A percentile compares a stretch with the other conserved stretches of the same genome.
phyloP scores from a whole-genome alignment of 2,113 vertebrate genomes.

The Colistium nudipinnis region DNA sequence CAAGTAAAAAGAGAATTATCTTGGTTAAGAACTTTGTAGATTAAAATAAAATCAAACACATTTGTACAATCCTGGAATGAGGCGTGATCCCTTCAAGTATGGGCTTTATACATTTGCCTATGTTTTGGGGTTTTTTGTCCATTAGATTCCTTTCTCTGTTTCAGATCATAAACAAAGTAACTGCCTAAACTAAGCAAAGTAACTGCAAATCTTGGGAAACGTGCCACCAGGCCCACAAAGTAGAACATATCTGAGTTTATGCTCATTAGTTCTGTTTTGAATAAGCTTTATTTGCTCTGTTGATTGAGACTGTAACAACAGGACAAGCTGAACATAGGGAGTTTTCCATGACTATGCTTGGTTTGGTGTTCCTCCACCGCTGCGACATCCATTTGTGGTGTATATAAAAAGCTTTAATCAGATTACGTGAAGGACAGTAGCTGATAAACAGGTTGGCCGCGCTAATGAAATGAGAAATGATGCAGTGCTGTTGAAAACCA shows the following conservation, averaged over 20 bases:
- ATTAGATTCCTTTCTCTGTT: background rate
- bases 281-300: constrained; percentile 9
- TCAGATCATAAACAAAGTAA: background rate
- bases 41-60: constrained; percentile 6
- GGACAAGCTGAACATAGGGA: background rate
- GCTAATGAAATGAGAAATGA: constrained; percentile 37
- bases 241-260: background rate
- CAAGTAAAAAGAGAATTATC: background rate
- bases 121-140: too few species aligned
- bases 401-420: background rate
- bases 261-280: background rate
- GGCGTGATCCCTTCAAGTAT: background rate
- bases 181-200: background rate
- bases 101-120: too few species aligned
- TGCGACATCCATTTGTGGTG: background rate
- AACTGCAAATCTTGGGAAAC: background rate
- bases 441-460: constrained; percentile 11
- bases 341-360: background rate
- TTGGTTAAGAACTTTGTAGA: background rate
- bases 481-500: constrained; percentile 58
- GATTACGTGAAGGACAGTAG: background rate
- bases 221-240: background rate
- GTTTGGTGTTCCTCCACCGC: background rate
- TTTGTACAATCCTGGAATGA: background rate
- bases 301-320: background rate